Evolutionary conservation across 2,113 vertebrate genomes (phyloP), one percentile per base, ranked within the genome.

Genomic region (Melierax canorus): DNA sequence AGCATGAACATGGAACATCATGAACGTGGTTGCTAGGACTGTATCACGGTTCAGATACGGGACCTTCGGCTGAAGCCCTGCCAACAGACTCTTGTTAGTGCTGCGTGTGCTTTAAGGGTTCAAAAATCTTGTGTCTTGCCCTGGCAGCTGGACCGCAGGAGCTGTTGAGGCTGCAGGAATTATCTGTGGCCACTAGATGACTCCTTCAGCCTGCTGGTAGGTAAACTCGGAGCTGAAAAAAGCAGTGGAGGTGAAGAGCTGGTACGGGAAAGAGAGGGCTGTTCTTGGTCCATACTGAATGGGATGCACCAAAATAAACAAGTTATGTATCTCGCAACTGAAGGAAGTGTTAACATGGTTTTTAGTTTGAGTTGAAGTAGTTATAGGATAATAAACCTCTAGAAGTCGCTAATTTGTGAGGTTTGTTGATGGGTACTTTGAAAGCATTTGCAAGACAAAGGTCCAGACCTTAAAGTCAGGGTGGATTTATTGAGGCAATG

Each of bases 101-200:
- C 34, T 43, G 63, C 2, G 0, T 36, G 38, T 38, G 19, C 22
- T 59, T 77, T 26, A 55, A n/a, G 29, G 41, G 26, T n/a, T 84
- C 29, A 22, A 15, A 91, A 41, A 3, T 10, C 14, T 84, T 39
- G 15, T 18, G 29, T 38, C 2, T 79, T 68, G 29, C 48, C n/a
- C 38, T 16, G 12, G 19, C n/a, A 48, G 36, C 55, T 1, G 0
- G 38, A 27, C 24, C 48, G 9, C 18, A 22, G 53, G 48, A 69
- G 19, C 64, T 83, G 69, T 26, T 26, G 60, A 77, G 71, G 19
- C 34, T 95, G 94, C 89, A 93, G 87, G 80, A 89, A 53, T 85
- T 90, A 13, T 56, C 39, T 66, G 53, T 74, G 82, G 74, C 97
- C 97, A 68, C 97, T 91, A 97, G 97, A 95, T 97, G 97, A 90